Base-by-base conservation (phyloP, 2,113 vertebrate genomes). In the Alces alces region DNA sequence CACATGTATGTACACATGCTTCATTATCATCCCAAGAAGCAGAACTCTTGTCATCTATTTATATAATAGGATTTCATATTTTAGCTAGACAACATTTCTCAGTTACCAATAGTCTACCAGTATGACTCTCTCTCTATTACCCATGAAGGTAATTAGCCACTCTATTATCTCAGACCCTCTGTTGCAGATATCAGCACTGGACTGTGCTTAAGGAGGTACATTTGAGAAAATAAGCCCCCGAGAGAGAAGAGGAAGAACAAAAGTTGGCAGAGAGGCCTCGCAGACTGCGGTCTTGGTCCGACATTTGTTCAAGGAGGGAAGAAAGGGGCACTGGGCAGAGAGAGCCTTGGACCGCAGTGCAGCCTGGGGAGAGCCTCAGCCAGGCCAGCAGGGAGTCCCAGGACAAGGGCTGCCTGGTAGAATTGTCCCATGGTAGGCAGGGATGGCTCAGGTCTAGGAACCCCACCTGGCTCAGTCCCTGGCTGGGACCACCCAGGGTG, bases 11-110 rank as follows among this genome's bases (percentile, higher is more conserved):
- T 76, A 76, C 6, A 43, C 36, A 76, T 27, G 5, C 78, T 78
- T 87, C 1, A 19, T 92, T 66, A 54, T 6, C 55, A 60, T 25
- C 78, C 21, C 15, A 45, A 30, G 6, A 36, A 93, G 23, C 19
- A 82, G 28, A 90, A 80, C 12, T 78, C n/a, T 27, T 70, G 30
- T 58, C n/a, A 5, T 78, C 43, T 43, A 52, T 6, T 70, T 7
- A 28, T 79, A 13, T 15, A 93, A 7, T 39, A 78, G 21, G 30
- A 60, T 87, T 93, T 87, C 55, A 50, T 94, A 43, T 84, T 90
- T 87, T 52, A 88, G 16, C 23, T 50, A 95, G 4, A 60, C 11
- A 14, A 21, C 5, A 30, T 83, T 94, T 87, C 21, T 92, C 36
- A 57, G 15, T 94, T 92, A 61, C 17, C 12, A 55, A 2, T 57